A percentile compares a stretch with the other conserved stretches of the same genome.
phyloP scores from a whole-genome alignment of 2,888 invertebrate species.

The Dichetophora obliterata region DNA sequence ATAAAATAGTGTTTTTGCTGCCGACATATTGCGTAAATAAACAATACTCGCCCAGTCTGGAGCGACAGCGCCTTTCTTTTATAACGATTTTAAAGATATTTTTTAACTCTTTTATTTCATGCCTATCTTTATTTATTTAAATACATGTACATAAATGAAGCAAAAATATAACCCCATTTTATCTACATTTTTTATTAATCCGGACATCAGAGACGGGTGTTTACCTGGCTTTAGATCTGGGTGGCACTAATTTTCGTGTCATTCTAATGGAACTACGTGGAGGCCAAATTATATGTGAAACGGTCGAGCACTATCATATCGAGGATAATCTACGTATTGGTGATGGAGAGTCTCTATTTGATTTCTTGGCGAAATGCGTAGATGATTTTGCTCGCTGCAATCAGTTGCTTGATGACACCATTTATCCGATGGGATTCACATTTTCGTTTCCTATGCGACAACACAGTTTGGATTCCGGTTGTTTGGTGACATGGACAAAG shows the following conservation, averaged over 20 bases:
- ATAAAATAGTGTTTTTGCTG: too few species aligned
- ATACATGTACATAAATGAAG: too few species aligned
- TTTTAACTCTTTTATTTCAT: too few species aligned
- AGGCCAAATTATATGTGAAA: slow-evolving; percentile 73
- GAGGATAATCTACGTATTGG: slow-evolving; percentile 75
- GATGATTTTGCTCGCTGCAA: slow-evolving; percentile 77
- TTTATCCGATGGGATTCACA: slow-evolving; percentile 81
- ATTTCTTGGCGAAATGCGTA: slow-evolving; percentile 82
- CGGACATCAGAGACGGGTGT: slow-evolving; percentile 75
- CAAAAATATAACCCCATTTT: neutral
- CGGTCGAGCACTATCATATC: slow-evolving; percentile 77
- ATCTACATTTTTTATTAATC: neutral
- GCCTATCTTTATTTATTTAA: too few species aligned
- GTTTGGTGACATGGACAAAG: slow-evolving; percentile 87
- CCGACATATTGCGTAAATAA: too few species aligned
- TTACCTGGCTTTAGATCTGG: slow-evolving; percentile 83
- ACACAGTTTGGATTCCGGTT: slow-evolving; percentile 79
- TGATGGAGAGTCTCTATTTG: slow-evolving; percentile 77
- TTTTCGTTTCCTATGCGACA: slow-evolving; percentile 89
- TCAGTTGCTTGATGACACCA: slow-evolving; percentile 40
- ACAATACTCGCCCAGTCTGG: too few species aligned
- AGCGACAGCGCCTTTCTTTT: too few species aligned
- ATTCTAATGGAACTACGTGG: slow-evolving; percentile 75
- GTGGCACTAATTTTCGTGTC: slow-evolving; percentile 86
- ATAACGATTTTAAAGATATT: too few species aligned